Conservation (phyloP, 2,888 invertebrate species). For the Papilio gigon region DNA sequence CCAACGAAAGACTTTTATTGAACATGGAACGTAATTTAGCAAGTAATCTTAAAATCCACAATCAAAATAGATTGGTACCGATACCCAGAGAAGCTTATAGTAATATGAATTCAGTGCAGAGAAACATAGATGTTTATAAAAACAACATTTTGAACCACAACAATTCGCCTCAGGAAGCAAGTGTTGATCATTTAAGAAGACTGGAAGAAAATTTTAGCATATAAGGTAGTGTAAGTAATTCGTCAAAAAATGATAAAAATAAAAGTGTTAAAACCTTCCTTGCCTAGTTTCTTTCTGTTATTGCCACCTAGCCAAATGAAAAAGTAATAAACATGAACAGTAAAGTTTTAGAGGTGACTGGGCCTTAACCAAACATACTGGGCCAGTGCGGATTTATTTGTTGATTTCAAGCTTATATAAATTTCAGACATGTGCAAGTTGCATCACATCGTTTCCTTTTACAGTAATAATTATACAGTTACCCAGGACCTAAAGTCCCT, state of each 20-base stretch:
- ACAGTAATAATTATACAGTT: no score
- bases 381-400: no score
- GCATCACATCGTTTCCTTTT: no score
- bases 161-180: slow-evolving; percentile 64
- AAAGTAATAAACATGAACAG: no score
- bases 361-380: no score
- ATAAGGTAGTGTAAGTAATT: slow-evolving; percentile 54
- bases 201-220: slow-evolving; percentile 80
- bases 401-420: no score
- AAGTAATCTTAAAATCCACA: slow-evolving; percentile 67
- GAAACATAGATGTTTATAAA: slow-evolving; percentile 72
- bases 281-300: slow-evolving; percentile 1
- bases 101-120: slow-evolving; percentile 71
- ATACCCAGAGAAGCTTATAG: slow-evolving; percentile 71
- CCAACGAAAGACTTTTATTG: slow-evolving; percentile 63
- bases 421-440: no score
- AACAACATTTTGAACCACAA: slow-evolving; percentile 75
- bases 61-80: slow-evolving; percentile 61
- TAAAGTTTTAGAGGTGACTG: no score
- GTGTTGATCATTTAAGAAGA: slow-evolving; percentile 75
- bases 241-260: neutral
- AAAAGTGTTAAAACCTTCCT: neutral
- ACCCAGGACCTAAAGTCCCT: no score
- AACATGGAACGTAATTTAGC: slow-evolving; percentile 61
- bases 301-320: slow-evolving; percentile 1